Base-by-base conservation (phyloP, 1,140 invertebrate species). In the Polypedilum vanderplanki region DNA sequence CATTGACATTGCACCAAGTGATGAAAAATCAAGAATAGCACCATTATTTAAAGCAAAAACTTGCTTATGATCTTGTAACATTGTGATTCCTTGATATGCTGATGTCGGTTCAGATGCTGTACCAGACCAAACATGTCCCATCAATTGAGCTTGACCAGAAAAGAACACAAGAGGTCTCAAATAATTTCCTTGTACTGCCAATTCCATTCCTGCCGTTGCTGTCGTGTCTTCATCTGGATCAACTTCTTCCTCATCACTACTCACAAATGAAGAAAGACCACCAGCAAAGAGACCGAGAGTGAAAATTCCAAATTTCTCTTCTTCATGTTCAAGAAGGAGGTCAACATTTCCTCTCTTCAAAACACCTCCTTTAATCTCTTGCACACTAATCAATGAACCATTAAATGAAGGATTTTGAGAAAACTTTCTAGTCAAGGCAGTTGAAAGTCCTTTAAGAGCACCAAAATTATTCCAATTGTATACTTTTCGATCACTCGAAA, bases 121-220 rank as follows among this genome's bases (percentile, higher is more conserved):
- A 0, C 92, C 92, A 0, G 90, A 90, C 93, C 93, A 96, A 4
- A 96, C 90, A 77, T 95, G 93, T 0, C 93, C 88, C 93, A 96
- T 95, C 0, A 97, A 83, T 80, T 95, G 93, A 0, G 90, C 87
- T 79, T 94, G 91, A 0, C 93, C 92, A 2, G 85, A 87, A 81
- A 97, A 97, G 79, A 97, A 96, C 15, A 92, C 86, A 76, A 95
- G 91, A 0, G 94, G 94, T 73, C 93, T 83, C 9, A 96, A 82
- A 75, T 93, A 87, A 0, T 92, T 89, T 17, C 90, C 93, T 73
- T 94, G 83, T 0, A 96, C 84, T 1, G 88, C 88, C 1, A 96
- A 85, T 80, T 94, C 90, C 88, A 97, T 92, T 24, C 94, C 95
- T 15, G 93, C 94, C 0, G 91, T 93, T 0, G 91, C 86, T 9